Conservation (phyloP, 2,113 vertebrate species). For the Callopanchax toddi region DNA sequence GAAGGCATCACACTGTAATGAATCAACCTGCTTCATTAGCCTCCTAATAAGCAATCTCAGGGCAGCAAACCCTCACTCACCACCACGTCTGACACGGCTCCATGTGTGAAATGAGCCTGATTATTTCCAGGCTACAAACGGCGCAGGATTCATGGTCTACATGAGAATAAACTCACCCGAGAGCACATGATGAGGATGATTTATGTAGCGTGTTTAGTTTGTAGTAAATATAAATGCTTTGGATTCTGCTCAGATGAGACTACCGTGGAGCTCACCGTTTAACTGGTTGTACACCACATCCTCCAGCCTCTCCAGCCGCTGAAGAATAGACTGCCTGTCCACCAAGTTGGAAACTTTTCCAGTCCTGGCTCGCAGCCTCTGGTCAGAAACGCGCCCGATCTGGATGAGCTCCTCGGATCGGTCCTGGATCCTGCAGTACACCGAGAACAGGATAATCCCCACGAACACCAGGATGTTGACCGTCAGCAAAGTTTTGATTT, state of each 20-base stretch:
- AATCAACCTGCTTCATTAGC: conserved; percentile 38
- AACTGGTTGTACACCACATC: conserved; percentile 97
- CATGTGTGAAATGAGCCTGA: background rate
- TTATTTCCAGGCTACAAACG: background rate
- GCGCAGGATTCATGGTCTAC: conserved; percentile 35
- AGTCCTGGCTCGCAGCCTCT: conserved; percentile 86
- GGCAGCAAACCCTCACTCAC: conserved; percentile 12
- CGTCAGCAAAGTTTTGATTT: conserved; percentile 98
- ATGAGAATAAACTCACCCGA: no score
- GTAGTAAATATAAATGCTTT: no score
- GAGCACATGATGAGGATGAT: no score
- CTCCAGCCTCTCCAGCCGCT: conserved; percentile 94
- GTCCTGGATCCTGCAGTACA: conserved; percentile 96
- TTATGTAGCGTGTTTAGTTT: no score
- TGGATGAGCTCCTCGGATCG: conserved; percentile 91
- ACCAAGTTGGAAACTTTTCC: conserved; percentile 85
- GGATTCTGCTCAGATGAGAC: no score
- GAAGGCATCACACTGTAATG: conserved; percentile 27
- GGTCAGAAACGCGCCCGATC: conserved; percentile 86
- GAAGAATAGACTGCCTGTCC: conserved; percentile 93
- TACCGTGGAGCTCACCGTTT: conserved; percentile 86
- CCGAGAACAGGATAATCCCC: conserved; percentile 96
- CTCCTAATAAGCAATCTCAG: background rate
- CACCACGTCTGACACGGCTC: background rate
- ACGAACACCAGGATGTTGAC: conserved; percentile 97